Evolutionary conservation across 2,797 vertebrate genomes (phyloP), one percentile per base, ranked within the genome.

Genomic region (Echeneis naucrates): DNA sequence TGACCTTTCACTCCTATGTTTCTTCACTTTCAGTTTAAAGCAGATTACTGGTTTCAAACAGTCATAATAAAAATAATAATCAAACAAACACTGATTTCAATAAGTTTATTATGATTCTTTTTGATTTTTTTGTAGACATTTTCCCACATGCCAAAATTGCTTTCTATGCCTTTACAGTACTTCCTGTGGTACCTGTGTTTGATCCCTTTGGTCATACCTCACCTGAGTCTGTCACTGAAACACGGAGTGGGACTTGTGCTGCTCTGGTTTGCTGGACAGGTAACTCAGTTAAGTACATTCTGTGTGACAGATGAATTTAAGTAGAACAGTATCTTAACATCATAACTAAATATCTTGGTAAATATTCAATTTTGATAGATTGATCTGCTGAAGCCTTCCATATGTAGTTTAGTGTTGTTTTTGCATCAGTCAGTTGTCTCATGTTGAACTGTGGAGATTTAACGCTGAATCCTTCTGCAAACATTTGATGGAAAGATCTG

Each of bases 171-270:
- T 42, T 56, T 5, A 1, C 12, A 92, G 92, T 93, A 93, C 78
- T 93, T 99, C 77, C 92, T 99, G 27, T 99, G 98, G 98, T 99
- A 99, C 77, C 94, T 99, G 69, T 98, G 96, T 83, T 92, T 99
- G 7, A 93, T 99, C 45, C 97, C 98, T 14, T 89, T 97, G 1
- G 70, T 97, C 67, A 92, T 97, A 82, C 96, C 97, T 11, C 85
- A 58, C 0, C 80, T 99, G 78, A 92, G 74, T 47, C 92, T 99
- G 72, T 91, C 96, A 0, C 71, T 94, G 58, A 83, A 1, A 1
- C 91, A 87, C 26, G 94, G 90, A 0, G 1, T 90, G 0, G 69
- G 76, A 10, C 94, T 99, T 23, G 85, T 98, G 1, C 21, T 90
- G 5, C 84, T 98, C 19, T 99, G 98, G 98, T 96, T 98, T 45